These are phyloP conservation scores for Lophochroa leadbeateri DNA, from an alignment of 2,113 vertebrate species.

Conservation along the genomic window DNA sequence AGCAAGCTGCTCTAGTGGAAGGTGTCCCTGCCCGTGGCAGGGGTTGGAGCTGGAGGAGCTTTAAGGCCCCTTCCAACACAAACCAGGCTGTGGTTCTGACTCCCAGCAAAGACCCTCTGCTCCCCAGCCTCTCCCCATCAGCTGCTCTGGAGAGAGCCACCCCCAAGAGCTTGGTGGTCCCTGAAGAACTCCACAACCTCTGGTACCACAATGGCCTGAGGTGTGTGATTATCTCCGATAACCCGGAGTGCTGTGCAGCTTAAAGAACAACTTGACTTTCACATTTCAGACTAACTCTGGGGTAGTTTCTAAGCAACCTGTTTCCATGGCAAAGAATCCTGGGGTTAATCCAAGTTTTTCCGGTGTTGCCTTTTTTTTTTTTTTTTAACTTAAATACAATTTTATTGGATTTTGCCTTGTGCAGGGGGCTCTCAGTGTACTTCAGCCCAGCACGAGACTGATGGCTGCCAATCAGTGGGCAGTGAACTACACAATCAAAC, in stretches of 20 bases:
- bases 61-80: not conserved
- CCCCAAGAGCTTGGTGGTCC: constrained; percentile 34
- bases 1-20: not conserved
- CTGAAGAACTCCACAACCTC: constrained; percentile 30
- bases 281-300: constrained; percentile 67
- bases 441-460: constrained; percentile 17
- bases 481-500: constrained; percentile 2
- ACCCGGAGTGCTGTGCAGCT: constrained; percentile 55
- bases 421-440: constrained; percentile 47
- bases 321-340: constrained; percentile 81
- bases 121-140: not conserved
- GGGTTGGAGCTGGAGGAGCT: not conserved
- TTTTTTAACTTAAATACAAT: constrained; percentile 54
- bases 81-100: not conserved
- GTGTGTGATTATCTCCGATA: constrained; percentile 53
- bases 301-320: constrained; percentile 81
- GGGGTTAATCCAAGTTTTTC: constrained; percentile 71
- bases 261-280: constrained; percentile 74
- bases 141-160: not conserved
- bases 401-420: constrained; percentile 68
- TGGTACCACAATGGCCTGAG: not conserved
- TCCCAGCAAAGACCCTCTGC: not conserved
- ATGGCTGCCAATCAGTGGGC: constrained; percentile 29
- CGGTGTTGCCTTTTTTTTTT: not conserved
- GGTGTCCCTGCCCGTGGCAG: not conserved